Conservation (phyloP, 2,888 invertebrate genomes). For the Escarpia spicata region DNA sequence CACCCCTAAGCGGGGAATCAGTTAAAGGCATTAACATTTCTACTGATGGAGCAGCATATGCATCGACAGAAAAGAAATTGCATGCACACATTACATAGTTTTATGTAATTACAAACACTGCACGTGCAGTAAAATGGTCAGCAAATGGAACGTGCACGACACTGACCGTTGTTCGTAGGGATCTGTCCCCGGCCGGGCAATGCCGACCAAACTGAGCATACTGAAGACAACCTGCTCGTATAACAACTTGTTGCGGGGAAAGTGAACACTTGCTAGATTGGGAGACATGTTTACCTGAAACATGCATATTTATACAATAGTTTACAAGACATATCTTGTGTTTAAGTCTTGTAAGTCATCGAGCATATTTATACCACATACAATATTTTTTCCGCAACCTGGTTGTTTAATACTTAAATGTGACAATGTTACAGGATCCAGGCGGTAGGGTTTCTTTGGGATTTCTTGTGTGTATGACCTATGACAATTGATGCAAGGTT, state of each 20-base stretch:
- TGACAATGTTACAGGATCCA: too few relatives aligned
- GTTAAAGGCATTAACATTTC: not conserved
- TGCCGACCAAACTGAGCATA: conserved; percentile 81
- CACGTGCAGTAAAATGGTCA: not conserved
- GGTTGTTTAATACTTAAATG: too few relatives aligned
- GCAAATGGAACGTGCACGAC: not conserved
- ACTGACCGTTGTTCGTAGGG: conserved; percentile 26
- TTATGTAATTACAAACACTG: not conserved
- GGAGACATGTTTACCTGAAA: conserved; percentile 93
- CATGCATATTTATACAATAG: not conserved
- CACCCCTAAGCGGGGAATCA: not conserved
- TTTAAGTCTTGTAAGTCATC: not conserved
- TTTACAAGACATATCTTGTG: not conserved
- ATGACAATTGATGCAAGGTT: too few relatives aligned
- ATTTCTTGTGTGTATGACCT: too few relatives aligned
- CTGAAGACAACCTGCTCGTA: conserved; percentile 94
- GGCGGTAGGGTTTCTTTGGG: too few relatives aligned
- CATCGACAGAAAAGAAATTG: not conserved
- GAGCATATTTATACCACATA: not conserved
- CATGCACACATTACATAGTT: not conserved
- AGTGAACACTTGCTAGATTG: conserved; percentile 92
- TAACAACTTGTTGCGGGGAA: conserved; percentile 82
- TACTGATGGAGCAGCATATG: not conserved
- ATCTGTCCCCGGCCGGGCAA: conserved; percentile 63
- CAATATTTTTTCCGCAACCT: not conserved